Evolutionary conservation across 2,113 vertebrate species (phyloP), one percentile per base, ranked within the genome.

Genomic region (Terrapene triunguis): DNA sequence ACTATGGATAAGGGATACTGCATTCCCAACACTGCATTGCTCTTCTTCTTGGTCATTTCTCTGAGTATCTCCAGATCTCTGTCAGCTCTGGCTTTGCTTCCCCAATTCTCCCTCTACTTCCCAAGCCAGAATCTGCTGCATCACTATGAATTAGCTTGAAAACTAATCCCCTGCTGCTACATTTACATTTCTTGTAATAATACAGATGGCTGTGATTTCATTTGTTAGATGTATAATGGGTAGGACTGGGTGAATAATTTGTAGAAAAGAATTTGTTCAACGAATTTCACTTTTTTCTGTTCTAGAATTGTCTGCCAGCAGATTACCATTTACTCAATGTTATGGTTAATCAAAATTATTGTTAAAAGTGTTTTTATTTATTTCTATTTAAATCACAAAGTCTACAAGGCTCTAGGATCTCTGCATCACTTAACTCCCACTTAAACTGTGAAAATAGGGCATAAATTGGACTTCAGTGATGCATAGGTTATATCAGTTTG

Each of bases 21-120:
- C 50, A 51, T 83, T 44, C 7, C 14, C 2, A 38, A 25, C 53
- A 1, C 10, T 79, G 27, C 76, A 54, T 79, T 88, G 53, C 6
- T 91, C 4, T 89, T 84, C 5, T 84, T 88, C 65, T 80, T 86
- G n/a, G 6, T 16, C 95, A 82, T 82, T 95, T 47, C 44, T 47
- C 44, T 2, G 2, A 8, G 44, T 47, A 47, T 47, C 44, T 47
- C 44, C 44, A 47, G 44, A 47, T 47, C 44, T 47, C 35, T 87
- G 85, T 44, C 35, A n/a, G 44, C 44, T 47, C 44, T 47, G 44
- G 44, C 44, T 47, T 47, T 8, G 44, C 44, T 47, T 47, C 44
- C 44, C 44, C 44, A 47, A 47, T 47, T 47, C 44, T 47, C 44
- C 44, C 8, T 47, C 44, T 47, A 47, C 44, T 47, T 47, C 44